A percentile compares a stretch with the other conserved stretches of the same genome.
phyloP scores from a whole-genome alignment of 2,113 vertebrate genomes.

The Sterna hirundo region DNA sequence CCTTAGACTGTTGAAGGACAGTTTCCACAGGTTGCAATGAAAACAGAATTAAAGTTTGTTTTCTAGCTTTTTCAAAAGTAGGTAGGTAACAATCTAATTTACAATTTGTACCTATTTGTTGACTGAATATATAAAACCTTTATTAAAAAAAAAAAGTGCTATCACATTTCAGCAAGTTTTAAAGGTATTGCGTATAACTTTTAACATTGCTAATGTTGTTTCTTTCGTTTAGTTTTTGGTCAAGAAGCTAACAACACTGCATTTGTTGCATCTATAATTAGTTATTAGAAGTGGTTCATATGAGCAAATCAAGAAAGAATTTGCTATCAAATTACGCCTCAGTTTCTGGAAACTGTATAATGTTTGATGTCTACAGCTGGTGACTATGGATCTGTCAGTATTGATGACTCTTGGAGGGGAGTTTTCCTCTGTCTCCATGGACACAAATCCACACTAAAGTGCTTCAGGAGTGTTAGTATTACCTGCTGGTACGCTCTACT shows the following conservation, averaged over 20 bases:
- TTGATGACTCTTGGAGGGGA: neutral
- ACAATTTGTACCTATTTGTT: neutral
- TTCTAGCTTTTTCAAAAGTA: neutral
- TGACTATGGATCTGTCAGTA: neutral
- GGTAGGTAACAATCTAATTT: neutral
- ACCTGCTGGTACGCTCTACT: neutral
- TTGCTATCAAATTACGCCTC: neutral
- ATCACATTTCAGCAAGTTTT: neutral
- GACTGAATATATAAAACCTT: neutral
- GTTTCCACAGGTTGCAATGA: neutral
- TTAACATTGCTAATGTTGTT: neutral
- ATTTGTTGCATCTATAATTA: neutral
- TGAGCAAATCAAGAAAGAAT: neutral
- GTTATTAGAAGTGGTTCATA: neutral
- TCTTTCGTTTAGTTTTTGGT: neutral
- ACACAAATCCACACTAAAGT: neutral
- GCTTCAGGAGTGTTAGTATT: neutral
- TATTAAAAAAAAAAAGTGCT: neutral
- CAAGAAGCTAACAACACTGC: neutral
- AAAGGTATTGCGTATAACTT: neutral
- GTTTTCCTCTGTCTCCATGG: neutral
- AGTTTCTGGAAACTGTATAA: neutral
- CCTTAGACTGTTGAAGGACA: neutral
- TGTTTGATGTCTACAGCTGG: neutral
- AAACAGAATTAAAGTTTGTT: neutral